Base-by-base conservation (phyloP, 2,797 vertebrate genomes). In the Thunnus albacares region DNA sequence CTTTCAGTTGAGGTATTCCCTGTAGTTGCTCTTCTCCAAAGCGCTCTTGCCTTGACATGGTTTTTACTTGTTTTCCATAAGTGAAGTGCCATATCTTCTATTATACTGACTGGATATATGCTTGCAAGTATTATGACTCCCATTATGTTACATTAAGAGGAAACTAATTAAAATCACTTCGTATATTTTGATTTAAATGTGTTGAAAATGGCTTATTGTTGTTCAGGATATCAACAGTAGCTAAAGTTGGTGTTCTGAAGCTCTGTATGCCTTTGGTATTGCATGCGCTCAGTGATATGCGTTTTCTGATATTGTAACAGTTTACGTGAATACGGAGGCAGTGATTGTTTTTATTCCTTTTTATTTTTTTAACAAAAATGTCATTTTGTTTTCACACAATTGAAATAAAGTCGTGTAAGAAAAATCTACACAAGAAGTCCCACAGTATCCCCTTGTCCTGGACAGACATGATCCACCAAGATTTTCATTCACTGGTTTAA, bases 281-380 rank as follows among this genome's bases (percentile, higher is more conserved):
- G 93, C 92, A 94, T 93, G 92, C 75, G 79, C 87, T 90, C 80
- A 2, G 77, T 77, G 79, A 82, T 78, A 33, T n/a, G 55, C 22
- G 2, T 80, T 80, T 86, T 77, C 52, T 35, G 67, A 67, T 76
- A 68, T 73, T 75, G 74, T 88, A 71, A 77, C 62, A 72, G 81
- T 84, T 82, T 76, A 84, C 65, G 88, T 90, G 62, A 85, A 91
- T 85, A 75, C 83, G 55, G 67, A 93, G 52, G 60, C 66, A 12
- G 69, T 86, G 75, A 53, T 85, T 84, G 89, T 93, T 91, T 90
- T 90, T 94, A 89, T 89, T 94, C 79, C 82, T 93, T 91, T 93
- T 95, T 95, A 94, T 95, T 96, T 95, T 94, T 92, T 88, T 94
- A 96, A 95, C 91, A 95, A 96, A 95, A 94, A 92, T 72, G 86